These are phyloP conservation scores for Pachyrhynchus sulphureomaculatus DNA, from an alignment of 1,140 invertebrate species.

Conservation along the genomic window DNA sequence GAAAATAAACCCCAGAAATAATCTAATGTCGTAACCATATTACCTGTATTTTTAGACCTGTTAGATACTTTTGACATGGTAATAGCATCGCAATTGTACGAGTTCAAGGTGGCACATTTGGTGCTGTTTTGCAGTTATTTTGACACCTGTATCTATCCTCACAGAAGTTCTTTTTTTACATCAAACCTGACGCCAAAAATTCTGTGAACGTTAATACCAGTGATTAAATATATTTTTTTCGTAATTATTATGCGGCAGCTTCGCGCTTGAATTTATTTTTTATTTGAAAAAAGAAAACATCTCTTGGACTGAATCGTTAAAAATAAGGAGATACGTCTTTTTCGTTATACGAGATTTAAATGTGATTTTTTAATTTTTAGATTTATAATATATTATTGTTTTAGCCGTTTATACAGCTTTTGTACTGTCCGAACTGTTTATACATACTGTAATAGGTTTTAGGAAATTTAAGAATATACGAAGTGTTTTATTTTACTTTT, in stretches of 20 bases:
- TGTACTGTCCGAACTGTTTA: slow-evolving; percentile 2
- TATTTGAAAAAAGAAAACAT: too few relatives aligned
- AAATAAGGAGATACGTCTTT: background rate
- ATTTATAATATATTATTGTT: slow-evolving; percentile 7
- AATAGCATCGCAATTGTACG: too few relatives aligned
- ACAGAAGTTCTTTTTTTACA: background rate
- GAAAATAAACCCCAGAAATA: too few relatives aligned
- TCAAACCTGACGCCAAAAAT: background rate
- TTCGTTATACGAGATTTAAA: slow-evolving; percentile 16
- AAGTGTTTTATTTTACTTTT: background rate
- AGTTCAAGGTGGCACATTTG: too few relatives aligned
- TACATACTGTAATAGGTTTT: slow-evolving; percentile 9
- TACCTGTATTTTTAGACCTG: too few relatives aligned
- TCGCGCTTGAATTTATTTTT: slow-evolving; percentile 8
- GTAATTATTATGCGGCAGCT: slow-evolving; percentile 4
- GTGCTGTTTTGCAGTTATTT: too few relatives aligned
- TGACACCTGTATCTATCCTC: too few relatives aligned
- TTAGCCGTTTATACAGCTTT: background rate
- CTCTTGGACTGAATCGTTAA: slow-evolving; percentile 3
- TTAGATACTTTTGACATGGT: too few relatives aligned
- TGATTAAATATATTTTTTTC: background rate
- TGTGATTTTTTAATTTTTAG: slow-evolving; percentile 23
- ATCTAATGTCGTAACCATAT: too few relatives aligned
- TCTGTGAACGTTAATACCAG: background rate
- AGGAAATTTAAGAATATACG: slow-evolving; percentile 1